Conservation (phyloP, 2,888 invertebrate genomes). For the Seira musarum region DNA sequence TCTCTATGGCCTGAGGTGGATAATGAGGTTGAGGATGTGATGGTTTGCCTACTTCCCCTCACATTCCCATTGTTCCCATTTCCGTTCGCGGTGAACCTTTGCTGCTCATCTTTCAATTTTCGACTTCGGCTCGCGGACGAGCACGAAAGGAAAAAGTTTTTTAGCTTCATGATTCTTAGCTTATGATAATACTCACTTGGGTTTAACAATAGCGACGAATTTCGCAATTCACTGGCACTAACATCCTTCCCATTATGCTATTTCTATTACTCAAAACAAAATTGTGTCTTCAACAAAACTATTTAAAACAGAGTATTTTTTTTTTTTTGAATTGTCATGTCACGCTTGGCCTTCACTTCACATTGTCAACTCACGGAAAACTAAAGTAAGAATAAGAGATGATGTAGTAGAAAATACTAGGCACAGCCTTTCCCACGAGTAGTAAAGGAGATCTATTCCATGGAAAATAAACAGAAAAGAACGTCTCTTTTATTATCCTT, state of each 20-base stretch:
- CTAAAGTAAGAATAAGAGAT: too few species aligned
- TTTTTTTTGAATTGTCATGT: slow-evolving; percentile 34
- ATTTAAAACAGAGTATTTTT: too few species aligned
- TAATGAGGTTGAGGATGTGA: slow-evolving; percentile 9
- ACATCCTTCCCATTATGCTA: too few species aligned
- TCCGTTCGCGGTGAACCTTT: slow-evolving; percentile 33
- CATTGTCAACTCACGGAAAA: too few species aligned
- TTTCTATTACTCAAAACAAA: too few species aligned
- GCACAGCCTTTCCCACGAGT: not conserved
- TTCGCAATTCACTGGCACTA: too few species aligned
- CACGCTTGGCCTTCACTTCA: not conserved
- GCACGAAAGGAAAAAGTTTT: slow-evolving; percentile 67
- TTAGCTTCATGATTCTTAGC: slow-evolving; percentile 64
- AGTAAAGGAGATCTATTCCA: slow-evolving; percentile 28
- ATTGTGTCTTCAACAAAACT: too few species aligned
- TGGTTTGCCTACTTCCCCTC: slow-evolving; percentile 20
- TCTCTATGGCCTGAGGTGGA: slow-evolving; percentile 2
- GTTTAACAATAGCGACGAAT: too few species aligned
- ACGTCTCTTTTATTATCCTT: slow-evolving; percentile 21
- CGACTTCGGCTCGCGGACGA: slow-evolving; percentile 65
- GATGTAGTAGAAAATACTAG: too few species aligned
- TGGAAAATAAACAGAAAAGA: not conserved
- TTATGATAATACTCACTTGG: too few species aligned
- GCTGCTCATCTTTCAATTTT: slow-evolving; percentile 62
- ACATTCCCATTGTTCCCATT: slow-evolving; percentile 26